phyloP scores from a whole-genome alignment of 2,888 invertebrate species.

The Calephelis perditalis region DNA sequence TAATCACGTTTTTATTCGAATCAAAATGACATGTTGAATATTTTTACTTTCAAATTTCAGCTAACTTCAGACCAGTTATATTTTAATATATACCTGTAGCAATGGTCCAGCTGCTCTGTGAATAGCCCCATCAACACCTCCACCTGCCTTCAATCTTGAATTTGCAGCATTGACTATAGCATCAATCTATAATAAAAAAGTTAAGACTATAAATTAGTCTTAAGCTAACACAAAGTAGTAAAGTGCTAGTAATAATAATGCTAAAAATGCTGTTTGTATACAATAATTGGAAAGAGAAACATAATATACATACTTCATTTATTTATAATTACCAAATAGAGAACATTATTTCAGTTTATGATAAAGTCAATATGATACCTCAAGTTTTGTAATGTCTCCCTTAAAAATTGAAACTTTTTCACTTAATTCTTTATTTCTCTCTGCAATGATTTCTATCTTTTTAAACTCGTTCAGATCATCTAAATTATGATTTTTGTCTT shows the following conservation, averaged over 20 bases:
- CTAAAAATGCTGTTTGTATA: too few species aligned
- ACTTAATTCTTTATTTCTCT: constrained; percentile 62
- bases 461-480: constrained; percentile 54
- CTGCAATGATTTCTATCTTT: constrained; percentile 46
- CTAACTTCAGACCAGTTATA: too few species aligned
- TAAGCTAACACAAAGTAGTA: too few species aligned
- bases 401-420: constrained; percentile 82
- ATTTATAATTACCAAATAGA: too few species aligned
- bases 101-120: constrained; percentile 87
- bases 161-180: constrained; percentile 96
- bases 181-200: constrained; percentile 78
- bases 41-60: too few species aligned
- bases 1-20: too few species aligned
- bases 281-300: too few species aligned
- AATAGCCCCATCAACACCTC: constrained; percentile 95
- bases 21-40: too few species aligned
- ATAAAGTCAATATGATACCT: constrained; percentile 48
- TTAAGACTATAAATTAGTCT: neutral
- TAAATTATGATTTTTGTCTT: constrained; percentile 49
- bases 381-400: constrained; percentile 91
- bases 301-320: too few species aligned
- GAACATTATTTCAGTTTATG: neutral
- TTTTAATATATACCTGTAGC: constrained; percentile 56
- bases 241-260: too few species aligned
- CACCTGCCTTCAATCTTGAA: constrained; percentile 84